Evolutionary conservation across 2,797 vertebrate genomes (phyloP).

Genomic region (Simalia tracyae): DNA sequence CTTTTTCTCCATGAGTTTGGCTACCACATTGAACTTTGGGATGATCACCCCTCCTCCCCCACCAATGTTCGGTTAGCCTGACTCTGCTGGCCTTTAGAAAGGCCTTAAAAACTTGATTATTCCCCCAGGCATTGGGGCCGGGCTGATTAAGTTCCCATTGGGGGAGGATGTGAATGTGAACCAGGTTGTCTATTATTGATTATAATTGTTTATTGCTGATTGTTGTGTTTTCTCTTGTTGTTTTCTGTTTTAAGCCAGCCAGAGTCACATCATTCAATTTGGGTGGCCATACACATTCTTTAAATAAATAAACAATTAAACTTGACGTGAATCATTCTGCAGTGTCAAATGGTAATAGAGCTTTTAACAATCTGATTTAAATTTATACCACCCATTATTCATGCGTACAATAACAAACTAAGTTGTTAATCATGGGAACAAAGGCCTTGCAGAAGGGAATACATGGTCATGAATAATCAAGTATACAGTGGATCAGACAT

Average conservation of each 20-base stretch:
- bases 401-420: not conserved
- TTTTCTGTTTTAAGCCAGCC: not conserved
- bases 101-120: not conserved
- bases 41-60: not conserved
- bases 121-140: not conserved
- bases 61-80: not conserved
- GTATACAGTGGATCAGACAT: not conserved
- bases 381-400: constrained; percentile 1
- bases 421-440: not conserved
- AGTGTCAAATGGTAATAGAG: not conserved
- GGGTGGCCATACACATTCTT: not conserved
- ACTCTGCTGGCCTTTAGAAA: not conserved
- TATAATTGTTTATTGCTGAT: not conserved
- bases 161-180: not conserved
- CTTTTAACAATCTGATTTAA: constrained; percentile 23
- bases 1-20: not conserved
- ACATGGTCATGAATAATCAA: constrained; percentile 10
- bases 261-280: not conserved
- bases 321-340: not conserved
- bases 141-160: not conserved
- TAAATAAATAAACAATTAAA: not conserved
- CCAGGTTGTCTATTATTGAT: not conserved
- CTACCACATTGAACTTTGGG: not conserved
- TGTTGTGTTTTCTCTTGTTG: not conserved
- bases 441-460: not conserved